Base-by-base conservation (phyloP, 2,113 vertebrate genomes). In the Microcebus lehilahytsara region DNA sequence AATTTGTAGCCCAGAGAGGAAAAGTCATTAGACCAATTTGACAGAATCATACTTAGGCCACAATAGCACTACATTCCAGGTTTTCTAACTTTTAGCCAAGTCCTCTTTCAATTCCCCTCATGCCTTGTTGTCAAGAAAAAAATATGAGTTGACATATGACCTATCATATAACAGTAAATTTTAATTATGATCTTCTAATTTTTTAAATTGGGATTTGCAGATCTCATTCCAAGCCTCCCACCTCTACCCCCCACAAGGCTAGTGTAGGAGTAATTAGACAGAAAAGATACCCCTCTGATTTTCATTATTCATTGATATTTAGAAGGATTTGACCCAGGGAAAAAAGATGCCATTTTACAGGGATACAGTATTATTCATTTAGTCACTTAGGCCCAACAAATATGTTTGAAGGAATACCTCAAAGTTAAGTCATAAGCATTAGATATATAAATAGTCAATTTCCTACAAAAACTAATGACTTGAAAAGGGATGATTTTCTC, bases 311-410 rank as follows among this genome's bases (percentile, higher is more conserved):
- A 78, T 60, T 78, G 84, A 37, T 49, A 75, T 92, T 97, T 95
- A 93, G 56, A 90, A 93, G 87, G 11, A 69, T 67, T 95, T 96
- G 87, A 49, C 84, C 51, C 42, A 95, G 25, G 77, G 77, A 81
- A 23, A 23, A 40, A 84, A 87, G 37, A 9, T 85, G 79, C 20
- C 12, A 67, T 78, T 96, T 96, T 71, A 79, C 85, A 89, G 1
- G 23, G 77, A 81, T 71, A 77, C 16, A 32, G 42, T 49, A 75
- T 51, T 58, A 27, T 90, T 46, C 22, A 71, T 80, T n/a, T 72
- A 64, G 13, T 85, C 32, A 81, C n/a, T 81, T 77, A 17, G 84
- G 58, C 22, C 22, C 8, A 77, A 80, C 9, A 72, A 93, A 87
- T n/a, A 11, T 4, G n/a, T 87, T 72, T 71, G 30, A 92, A 37